Conservation (phyloP, 2,113 vertebrate genomes). For the Amphiprion ocellaris region DNA sequence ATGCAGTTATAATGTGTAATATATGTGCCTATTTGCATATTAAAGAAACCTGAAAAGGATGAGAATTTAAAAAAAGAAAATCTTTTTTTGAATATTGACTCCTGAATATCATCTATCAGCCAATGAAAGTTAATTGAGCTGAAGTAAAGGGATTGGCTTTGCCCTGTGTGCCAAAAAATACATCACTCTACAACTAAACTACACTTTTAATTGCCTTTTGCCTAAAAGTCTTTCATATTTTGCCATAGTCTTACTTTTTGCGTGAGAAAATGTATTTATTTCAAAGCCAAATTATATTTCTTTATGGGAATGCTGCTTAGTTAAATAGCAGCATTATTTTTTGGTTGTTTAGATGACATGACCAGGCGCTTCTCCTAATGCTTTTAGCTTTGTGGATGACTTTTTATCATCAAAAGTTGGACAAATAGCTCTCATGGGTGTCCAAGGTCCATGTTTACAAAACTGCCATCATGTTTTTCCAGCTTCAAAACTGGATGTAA, state of each 20-base stretch:
- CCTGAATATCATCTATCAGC: too few species aligned
- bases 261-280: too few species aligned
- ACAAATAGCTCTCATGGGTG: neutral
- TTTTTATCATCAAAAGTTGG: conserved; percentile 17
- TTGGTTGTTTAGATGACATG: neutral
- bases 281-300: too few species aligned
- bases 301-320: too few species aligned
- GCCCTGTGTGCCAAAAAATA: neutral
- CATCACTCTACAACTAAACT: too few species aligned
- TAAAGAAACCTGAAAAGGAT: conserved; percentile 5
- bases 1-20: conserved; percentile 12
- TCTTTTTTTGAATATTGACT: neutral
- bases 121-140: neutral
- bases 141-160: too few species aligned
- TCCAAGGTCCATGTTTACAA: neutral
- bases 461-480: neutral
- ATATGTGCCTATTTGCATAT: conserved; percentile 29
- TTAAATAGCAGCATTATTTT: too few species aligned
- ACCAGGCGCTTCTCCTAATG: neutral
- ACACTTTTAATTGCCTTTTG: too few species aligned
- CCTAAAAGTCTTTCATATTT: too few species aligned
- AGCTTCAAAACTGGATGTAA: neutral
- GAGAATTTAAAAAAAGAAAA: neutral
- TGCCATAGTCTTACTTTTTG: too few species aligned
- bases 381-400: conserved; percentile 10